Conservation (phyloP, 2,113 vertebrate species). For the Archilochus colubris region DNA sequence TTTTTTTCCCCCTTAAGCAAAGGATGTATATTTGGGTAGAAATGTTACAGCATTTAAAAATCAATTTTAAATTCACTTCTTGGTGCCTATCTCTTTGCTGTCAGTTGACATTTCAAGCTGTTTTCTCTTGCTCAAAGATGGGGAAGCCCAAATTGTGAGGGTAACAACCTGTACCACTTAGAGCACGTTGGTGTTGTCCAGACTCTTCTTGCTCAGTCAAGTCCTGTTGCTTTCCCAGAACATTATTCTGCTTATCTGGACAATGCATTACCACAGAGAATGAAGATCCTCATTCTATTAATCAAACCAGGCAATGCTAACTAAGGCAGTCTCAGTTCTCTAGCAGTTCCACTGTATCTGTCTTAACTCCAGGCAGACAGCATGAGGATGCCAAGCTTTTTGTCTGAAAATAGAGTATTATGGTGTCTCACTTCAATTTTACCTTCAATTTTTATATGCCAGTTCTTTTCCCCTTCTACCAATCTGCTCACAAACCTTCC, state of each 20-base stretch:
- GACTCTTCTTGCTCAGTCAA: background rate
- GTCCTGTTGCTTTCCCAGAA: background rate
- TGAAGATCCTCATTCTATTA: background rate
- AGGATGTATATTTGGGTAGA: background rate
- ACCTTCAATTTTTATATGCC: background rate
- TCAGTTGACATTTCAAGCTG: background rate
- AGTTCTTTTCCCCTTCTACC: background rate
- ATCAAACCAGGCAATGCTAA: background rate
- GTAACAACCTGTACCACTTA: background rate
- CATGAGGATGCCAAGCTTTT: background rate
- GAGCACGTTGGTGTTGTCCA: rapidly evolving
- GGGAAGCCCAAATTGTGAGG: background rate
- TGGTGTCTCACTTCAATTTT: background rate
- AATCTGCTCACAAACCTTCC: background rate
- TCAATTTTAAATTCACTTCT: background rate
- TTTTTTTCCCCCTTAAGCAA: background rate
- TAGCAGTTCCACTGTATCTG: background rate
- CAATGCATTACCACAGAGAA: background rate
- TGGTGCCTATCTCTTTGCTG: background rate
- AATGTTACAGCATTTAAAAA: background rate
- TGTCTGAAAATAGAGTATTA: background rate
- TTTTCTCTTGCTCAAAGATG: background rate
- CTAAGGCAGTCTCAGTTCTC: background rate
- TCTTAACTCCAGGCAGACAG: background rate
- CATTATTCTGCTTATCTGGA: background rate